These are phyloP conservation scores for Crax fasciolata DNA, from an alignment of 2,797 vertebrate species.

Conservation along the genomic window DNA sequence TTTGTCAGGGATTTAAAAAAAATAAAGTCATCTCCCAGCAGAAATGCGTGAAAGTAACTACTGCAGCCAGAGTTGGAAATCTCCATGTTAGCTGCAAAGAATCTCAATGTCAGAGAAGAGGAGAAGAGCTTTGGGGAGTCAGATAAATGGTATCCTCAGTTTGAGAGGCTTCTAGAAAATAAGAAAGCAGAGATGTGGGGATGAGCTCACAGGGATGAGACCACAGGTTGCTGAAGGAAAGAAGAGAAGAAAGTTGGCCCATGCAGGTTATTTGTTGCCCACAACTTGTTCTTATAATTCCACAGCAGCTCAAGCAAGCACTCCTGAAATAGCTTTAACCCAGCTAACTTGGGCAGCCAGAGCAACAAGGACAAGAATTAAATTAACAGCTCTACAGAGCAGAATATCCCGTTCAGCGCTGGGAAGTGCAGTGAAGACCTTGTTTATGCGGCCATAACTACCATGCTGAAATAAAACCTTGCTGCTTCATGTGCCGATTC, in stretches of 20 bases:
- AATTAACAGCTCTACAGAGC: background rate
- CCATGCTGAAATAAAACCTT: background rate
- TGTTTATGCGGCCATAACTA: background rate
- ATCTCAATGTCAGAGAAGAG: background rate
- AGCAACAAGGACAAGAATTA: background rate
- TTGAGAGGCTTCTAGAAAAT: background rate
- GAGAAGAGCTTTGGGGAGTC: background rate
- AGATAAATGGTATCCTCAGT: background rate
- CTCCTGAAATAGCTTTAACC: background rate
- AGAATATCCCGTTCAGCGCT: background rate
- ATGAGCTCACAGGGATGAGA: background rate
- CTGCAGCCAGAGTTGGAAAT: background rate
- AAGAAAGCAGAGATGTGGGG: background rate
- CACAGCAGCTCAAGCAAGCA: background rate
- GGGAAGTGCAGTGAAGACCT: background rate
- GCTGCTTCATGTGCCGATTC: background rate
- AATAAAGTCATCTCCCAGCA: background rate
- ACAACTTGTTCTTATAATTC: background rate
- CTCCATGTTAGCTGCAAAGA: background rate
- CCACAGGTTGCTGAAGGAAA: background rate
- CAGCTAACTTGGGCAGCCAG: background rate
- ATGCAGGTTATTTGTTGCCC: background rate
- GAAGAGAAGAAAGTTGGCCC: background rate
- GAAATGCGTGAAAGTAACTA: background rate
- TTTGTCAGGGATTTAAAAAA: background rate